Evolutionary conservation across 1,140 invertebrate species (phyloP).

Genomic region (Achatina immaculata): DNA sequence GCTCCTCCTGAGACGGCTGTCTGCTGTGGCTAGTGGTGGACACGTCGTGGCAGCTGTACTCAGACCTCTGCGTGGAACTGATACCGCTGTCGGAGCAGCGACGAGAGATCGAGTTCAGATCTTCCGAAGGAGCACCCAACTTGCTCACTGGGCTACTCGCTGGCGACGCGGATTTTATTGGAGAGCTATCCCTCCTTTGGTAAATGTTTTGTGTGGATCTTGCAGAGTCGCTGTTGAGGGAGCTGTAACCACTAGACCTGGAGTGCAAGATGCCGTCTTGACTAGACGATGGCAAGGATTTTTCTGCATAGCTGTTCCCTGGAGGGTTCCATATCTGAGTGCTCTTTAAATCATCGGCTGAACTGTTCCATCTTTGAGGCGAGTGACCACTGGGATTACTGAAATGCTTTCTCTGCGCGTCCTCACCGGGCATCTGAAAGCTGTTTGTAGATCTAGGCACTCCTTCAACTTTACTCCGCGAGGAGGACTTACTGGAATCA

Average conservation of each 20-base stretch:
- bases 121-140: background rate
- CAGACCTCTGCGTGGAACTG: background rate
- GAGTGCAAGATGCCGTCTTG: slow-evolving; percentile 15
- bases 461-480: background rate
- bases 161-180: background rate
- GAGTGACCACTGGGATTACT: background rate
- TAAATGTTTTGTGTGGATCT: slow-evolving; percentile 27
- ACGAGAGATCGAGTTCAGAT: background rate
- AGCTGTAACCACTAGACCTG: background rate
- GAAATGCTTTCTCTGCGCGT: background rate
- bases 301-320: slow-evolving; percentile 20
- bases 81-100: slow-evolving; percentile 40
- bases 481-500: background rate
- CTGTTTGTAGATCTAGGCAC: background rate
- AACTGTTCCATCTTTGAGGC: background rate
- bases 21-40: slow-evolving; percentile 51
- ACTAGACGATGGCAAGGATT: slow-evolving; percentile 28
- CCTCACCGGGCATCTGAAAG: background rate
- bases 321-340: background rate
- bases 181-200: slow-evolving; percentile 41
- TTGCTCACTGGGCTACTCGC: background rate
- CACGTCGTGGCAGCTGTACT: background rate
- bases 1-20: slow-evolving; percentile 81
- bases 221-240: too few species aligned
- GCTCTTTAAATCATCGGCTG: background rate